A percentile compares a stretch with the other conserved stretches of the same genome.
phyloP scores from a whole-genome alignment of 1,140 invertebrate genomes.

The Scylla paramamosain region DNA sequence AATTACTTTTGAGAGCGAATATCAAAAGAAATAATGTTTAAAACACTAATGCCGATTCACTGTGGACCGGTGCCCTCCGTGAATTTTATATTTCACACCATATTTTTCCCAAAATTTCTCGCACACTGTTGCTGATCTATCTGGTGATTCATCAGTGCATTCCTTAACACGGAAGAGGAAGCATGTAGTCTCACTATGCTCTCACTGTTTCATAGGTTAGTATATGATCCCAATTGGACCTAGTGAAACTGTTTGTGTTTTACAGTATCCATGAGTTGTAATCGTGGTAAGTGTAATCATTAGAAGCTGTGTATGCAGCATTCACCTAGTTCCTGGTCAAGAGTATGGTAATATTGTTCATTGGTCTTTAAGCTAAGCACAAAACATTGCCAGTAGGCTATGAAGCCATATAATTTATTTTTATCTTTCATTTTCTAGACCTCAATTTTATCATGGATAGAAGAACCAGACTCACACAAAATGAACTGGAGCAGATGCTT shows the following conservation, averaged over 20 bases:
- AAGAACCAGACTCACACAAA: neutral
- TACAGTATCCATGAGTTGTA: neutral
- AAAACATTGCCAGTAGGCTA: too few relatives aligned
- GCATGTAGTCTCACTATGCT: neutral
- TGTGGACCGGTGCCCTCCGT: too few relatives aligned
- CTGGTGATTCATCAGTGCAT: neutral
- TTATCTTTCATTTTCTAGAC: too few relatives aligned
- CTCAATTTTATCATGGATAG: neutral
- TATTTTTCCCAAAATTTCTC: too few relatives aligned
- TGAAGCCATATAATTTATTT: too few relatives aligned
- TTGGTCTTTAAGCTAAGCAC: neutral
- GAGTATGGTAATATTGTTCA: neutral
- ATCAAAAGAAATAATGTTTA: too few relatives aligned
- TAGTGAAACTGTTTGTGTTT: neutral
- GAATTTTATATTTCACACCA: too few relatives aligned
- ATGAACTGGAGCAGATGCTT: neutral
- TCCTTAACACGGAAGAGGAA: neutral
- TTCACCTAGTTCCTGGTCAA: neutral
- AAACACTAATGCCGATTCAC: too few relatives aligned
- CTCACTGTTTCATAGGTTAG: neutral
- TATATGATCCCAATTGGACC: too few relatives aligned
- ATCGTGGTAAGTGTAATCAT: neutral
- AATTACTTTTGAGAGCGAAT: too few relatives aligned
- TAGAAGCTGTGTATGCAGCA: neutral
- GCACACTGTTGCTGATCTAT: neutral